Conservation (phyloP, 2,113 vertebrate species). For the Orientallactaga bullata region DNA sequence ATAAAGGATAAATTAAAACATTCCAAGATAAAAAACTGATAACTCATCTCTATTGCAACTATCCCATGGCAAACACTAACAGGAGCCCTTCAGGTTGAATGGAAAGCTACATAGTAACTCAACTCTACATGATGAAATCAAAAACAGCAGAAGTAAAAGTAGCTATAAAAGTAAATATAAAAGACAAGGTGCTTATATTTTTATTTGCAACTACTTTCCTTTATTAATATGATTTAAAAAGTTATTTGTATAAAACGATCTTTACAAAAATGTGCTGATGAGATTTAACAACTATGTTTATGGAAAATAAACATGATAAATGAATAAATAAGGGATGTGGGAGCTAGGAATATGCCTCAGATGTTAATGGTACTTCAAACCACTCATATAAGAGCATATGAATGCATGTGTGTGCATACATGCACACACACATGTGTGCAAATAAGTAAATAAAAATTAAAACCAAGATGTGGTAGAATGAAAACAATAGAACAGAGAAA, state of each 20-base stretch:
- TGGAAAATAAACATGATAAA: neutral
- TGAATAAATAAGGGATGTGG: no score
- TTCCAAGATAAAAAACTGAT: conserved; percentile 23
- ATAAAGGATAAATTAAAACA: neutral
- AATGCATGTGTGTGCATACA: no score
- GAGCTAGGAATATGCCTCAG: no score
- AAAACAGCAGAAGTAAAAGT: neutral
- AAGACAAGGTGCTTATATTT: neutral
- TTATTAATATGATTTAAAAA: neutral
- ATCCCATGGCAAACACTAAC: neutral
- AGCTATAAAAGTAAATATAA: neutral
- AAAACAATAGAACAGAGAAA: neutral
- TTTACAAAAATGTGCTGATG: conserved; percentile 31
- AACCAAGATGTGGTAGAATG: neutral
- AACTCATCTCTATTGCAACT: neutral
- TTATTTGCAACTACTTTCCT: neutral
- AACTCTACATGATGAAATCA: neutral
- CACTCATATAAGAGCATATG: no score
- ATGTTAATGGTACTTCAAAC: no score
- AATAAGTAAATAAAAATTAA: neutral
- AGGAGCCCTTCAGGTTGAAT: neutral
- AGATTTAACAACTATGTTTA: neutral
- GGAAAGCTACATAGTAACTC: neutral
- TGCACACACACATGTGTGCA: no score
- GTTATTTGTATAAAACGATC: neutral